Percentiles rank a stretch among this genome's conserved stretches.
Evolutionary conservation across 2,797 vertebrate genomes (phyloP).

Genomic region (Pogonophryne albipinna): DNA sequence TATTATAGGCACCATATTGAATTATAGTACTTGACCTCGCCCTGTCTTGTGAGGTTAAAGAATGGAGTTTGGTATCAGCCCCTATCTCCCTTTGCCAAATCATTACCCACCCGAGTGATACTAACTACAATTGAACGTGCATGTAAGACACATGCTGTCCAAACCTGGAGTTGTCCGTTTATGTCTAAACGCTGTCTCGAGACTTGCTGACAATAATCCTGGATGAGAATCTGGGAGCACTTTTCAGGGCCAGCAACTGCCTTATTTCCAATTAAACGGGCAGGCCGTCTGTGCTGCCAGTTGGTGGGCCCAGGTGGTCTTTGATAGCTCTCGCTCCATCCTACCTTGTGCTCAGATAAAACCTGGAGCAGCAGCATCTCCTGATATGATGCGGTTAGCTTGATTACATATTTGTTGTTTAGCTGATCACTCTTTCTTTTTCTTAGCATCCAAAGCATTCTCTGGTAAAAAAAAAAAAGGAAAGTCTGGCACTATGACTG

Average conservation of each 20-base stretch:
- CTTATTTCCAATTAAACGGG: slow-evolving; percentile 79
- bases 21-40: not conserved
- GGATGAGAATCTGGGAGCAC: slow-evolving; percentile 49
- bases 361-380: not conserved
- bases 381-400: slow-evolving; percentile 5
- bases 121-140: slow-evolving; percentile 7
- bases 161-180: slow-evolving; percentile 34
- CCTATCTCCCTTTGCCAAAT: not conserved
- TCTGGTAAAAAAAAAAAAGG: not conserved
- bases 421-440: too few relatives aligned
- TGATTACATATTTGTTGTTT: not conserved
- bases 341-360: not conserved
- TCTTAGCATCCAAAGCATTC: not conserved
- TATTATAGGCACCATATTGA: not conserved
- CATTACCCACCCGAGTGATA: not conserved
- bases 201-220: slow-evolving; percentile 52
- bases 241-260: slow-evolving; percentile 68
- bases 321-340: slow-evolving; percentile 61
- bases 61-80: not conserved
- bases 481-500: not conserved
- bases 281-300: slow-evolving; percentile 69
- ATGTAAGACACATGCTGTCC: slow-evolving; percentile 20
- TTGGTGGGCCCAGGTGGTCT: slow-evolving; percentile 74
- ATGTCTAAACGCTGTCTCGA: slow-evolving; percentile 25
- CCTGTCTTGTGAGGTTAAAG: not conserved